Conservation (phyloP, 2,888 invertebrate genomes). For the Amiota communis region DNA sequence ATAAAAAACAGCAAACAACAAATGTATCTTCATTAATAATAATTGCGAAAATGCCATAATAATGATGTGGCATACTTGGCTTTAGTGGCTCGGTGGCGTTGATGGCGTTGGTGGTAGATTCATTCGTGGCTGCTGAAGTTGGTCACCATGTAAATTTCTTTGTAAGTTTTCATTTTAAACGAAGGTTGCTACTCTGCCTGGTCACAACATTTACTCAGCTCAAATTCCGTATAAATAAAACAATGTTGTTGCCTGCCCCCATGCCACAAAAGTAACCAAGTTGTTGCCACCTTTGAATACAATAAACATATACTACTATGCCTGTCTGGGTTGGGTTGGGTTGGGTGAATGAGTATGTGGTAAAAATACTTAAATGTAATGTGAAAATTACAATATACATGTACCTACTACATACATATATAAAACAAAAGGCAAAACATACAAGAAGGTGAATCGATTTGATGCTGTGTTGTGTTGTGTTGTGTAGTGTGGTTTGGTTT, state of each 20-base stretch:
- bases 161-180: constrained; percentile 40
- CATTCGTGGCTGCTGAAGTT: constrained; percentile 11
- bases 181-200: constrained; percentile 12
- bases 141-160: constrained; percentile 37
- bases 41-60: constrained; percentile 18
- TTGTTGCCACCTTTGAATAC: not conserved
- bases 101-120: not conserved
- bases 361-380: constrained; percentile 30
- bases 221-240: too few relatives aligned
- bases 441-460: not conserved
- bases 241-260: not conserved
- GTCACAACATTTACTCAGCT: not conserved
- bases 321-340: too few relatives aligned
- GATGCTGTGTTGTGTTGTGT: not conserved
- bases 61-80: constrained; percentile 6
- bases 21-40: constrained; percentile 29
- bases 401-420: too few relatives aligned
- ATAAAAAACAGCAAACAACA: not conserved
- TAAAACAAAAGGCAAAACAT: constrained; percentile 3
- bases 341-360: not conserved
- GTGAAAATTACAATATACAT: constrained; percentile 18
- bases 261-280: not conserved
- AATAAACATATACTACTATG: not conserved
- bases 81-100: not conserved
- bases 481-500: too few relatives aligned